These are phyloP conservation scores for Procavia capensis DNA, from an alignment of 2,113 vertebrate species.

Conservation along the genomic window DNA sequence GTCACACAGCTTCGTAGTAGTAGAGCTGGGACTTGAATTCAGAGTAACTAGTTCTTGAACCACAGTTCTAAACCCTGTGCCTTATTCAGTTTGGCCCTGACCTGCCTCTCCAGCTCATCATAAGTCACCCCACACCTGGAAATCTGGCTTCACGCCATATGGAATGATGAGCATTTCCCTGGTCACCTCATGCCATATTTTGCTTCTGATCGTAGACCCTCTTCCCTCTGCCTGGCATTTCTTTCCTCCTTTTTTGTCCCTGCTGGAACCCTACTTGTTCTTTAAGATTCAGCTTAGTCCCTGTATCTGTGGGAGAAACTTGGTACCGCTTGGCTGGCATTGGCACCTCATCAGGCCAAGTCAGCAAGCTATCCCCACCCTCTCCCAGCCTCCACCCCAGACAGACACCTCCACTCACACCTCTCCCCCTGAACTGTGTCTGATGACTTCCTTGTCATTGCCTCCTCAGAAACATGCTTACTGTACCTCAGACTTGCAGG, in stretches of 20 bases:
- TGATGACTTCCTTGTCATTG: neutral
- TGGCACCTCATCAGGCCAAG: neutral
- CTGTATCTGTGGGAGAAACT: neutral
- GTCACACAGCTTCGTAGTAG: neutral
- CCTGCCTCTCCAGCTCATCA: neutral
- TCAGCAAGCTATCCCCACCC: rapidly evolving
- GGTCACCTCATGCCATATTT: neutral
- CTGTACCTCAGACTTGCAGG: neutral
- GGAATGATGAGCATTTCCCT: neutral
- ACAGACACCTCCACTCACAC: neutral
- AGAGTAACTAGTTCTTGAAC: neutral
- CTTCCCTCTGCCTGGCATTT: neutral
- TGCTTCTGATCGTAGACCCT: neutral
- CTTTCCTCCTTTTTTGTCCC: neutral
- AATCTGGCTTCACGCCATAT: neutral
- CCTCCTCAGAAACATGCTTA: neutral
- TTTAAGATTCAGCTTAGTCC: neutral
- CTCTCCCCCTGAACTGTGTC: neutral
- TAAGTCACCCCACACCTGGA: neutral
- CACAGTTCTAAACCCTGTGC: neutral
- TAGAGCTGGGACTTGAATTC: neutral
- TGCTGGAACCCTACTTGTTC: neutral
- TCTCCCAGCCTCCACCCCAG: rapidly evolving
- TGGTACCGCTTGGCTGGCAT: no score
- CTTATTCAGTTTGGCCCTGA: neutral